Conservation (phyloP, 2,797 vertebrate genomes). For the Columba guinea region DNA sequence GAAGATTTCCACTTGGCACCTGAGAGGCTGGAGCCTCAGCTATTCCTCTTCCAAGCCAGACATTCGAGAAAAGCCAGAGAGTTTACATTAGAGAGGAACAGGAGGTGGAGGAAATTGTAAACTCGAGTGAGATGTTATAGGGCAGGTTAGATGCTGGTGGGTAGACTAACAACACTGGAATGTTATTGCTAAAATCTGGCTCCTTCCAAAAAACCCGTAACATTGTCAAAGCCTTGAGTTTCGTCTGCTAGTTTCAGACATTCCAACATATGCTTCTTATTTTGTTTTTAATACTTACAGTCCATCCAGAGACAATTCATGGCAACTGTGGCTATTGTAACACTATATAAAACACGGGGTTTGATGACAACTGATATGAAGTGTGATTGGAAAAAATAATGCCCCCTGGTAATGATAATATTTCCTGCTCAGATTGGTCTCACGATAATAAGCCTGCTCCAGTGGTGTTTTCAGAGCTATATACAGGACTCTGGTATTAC, state of each 20-base stretch:
- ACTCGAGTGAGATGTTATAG: slow-evolving; percentile 48
- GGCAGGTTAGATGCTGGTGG: slow-evolving; percentile 61
- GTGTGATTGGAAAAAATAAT: slow-evolving; percentile 69
- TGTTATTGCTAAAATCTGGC: slow-evolving; percentile 66
- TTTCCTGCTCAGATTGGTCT: slow-evolving; percentile 71
- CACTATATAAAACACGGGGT: slow-evolving; percentile 68
- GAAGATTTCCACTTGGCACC: slow-evolving; percentile 62
- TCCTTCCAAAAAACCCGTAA: slow-evolving; percentile 59
- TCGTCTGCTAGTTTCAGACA: slow-evolving; percentile 66
- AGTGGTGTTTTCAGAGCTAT: slow-evolving; percentile 59
- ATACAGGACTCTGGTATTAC: slow-evolving; percentile 62
- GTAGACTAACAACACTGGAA: slow-evolving; percentile 64
- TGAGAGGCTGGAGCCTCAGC: slow-evolving; percentile 1
- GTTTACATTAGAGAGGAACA: slow-evolving; percentile 55
- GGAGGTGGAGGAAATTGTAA: slow-evolving; percentile 61
- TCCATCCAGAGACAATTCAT: slow-evolving; percentile 70
- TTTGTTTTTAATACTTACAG: slow-evolving; percentile 73
- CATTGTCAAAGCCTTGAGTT: slow-evolving; percentile 46
- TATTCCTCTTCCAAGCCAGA: slow-evolving; percentile 31
- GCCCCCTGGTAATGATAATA: slow-evolving; percentile 70
- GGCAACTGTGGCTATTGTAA: slow-evolving; percentile 69
- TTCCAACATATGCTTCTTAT: slow-evolving; percentile 70
- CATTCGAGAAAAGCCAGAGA: slow-evolving; percentile 42
- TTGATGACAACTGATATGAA: slow-evolving; percentile 67
- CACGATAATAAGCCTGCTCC: slow-evolving; percentile 68